phyloP scores from a whole-genome alignment of 2,797 vertebrate genomes.

The Podarcis siculus region DNA sequence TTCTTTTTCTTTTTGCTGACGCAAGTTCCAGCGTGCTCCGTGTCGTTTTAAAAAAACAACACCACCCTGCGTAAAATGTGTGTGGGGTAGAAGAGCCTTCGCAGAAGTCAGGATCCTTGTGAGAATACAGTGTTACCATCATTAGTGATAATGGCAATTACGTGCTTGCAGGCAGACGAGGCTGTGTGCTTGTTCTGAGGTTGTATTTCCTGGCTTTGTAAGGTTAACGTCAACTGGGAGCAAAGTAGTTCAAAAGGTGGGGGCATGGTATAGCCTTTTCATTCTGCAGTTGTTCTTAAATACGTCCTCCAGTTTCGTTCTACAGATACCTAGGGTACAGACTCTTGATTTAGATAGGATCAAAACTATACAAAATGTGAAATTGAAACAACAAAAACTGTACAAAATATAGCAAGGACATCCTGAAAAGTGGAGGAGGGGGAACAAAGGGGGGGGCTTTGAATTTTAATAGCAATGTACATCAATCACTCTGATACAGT shows the following conservation, averaged over 20 bases:
- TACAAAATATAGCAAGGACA: conserved; percentile 17
- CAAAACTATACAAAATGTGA: conserved; percentile 10
- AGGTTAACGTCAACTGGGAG: conserved; percentile 36
- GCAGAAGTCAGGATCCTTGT: conserved; percentile 3
- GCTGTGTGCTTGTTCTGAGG: conserved; percentile 49
- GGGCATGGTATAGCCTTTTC: conserved; percentile 27
- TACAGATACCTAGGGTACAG: not conserved
- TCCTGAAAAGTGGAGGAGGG: not conserved
- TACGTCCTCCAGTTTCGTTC: conserved; percentile 53
- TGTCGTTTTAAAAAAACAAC: not conserved
- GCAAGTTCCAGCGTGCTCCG: not conserved
- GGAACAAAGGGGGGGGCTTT: not conserved
- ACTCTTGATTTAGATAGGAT: conserved; percentile 27
- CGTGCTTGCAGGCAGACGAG: conserved; percentile 35
- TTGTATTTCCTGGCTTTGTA: conserved; percentile 66
- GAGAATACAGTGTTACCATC: conserved; percentile 32
- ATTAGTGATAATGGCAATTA: conserved; percentile 38
- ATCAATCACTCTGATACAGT: conserved; percentile 8
- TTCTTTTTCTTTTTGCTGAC: not conserved
- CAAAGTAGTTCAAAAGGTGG: conserved; percentile 30
- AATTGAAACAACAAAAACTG: not conserved
- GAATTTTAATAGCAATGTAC: not conserved
- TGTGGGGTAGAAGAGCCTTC: not conserved
- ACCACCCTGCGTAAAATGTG: not conserved
- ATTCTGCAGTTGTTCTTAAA: conserved; percentile 55